Percentiles rank a stretch among this genome's conserved stretches.
Conservation (phyloP, 2,888 invertebrate genomes). For the Drosophila meridiana region DNA sequence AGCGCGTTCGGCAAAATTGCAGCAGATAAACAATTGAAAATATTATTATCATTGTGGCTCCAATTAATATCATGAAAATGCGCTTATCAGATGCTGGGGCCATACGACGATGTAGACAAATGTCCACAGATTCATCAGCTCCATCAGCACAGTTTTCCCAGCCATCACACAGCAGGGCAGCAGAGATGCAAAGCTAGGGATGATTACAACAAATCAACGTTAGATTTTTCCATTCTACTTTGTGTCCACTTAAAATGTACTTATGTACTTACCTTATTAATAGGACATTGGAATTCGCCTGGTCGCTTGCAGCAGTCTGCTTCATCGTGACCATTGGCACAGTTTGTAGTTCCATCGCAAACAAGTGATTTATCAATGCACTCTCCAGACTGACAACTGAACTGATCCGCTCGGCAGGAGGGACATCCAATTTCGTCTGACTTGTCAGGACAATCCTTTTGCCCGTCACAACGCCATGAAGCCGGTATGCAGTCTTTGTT, state of each 20-base stretch:
- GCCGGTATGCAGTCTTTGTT: conserved; percentile 89
- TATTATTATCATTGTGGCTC: conserved; percentile 87
- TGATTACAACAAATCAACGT: neutral
- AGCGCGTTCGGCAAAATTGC: conserved; percentile 86
- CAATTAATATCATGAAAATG: conserved; percentile 87
- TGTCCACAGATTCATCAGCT: conserved; percentile 90
- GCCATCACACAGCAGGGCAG: conserved; percentile 90
- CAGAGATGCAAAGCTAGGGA: conserved; percentile 88
- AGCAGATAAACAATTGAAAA: conserved; percentile 86
- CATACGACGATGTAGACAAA: conserved; percentile 86
- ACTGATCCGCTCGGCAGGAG: conserved; percentile 89
- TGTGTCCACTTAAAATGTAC: neutral
- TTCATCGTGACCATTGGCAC: conserved; percentile 90
- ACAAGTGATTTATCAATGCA: conserved; percentile 88
- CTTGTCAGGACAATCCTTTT: conserved; percentile 92
- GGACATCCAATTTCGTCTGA: conserved; percentile 92
- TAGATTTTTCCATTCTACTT: neutral
- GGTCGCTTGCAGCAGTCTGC: conserved; percentile 88
- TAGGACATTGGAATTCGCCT: conserved; percentile 90
- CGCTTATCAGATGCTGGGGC: conserved; percentile 86
- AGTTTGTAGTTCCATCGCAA: conserved; percentile 89
- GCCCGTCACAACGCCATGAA: conserved; percentile 90
- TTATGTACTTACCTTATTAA: conserved; percentile 86
- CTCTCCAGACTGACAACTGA: conserved; percentile 86
- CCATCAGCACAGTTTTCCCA: conserved; percentile 92